Conservation (phyloP, 2,113 vertebrate species). For the Dryoscopus gambensis region DNA sequence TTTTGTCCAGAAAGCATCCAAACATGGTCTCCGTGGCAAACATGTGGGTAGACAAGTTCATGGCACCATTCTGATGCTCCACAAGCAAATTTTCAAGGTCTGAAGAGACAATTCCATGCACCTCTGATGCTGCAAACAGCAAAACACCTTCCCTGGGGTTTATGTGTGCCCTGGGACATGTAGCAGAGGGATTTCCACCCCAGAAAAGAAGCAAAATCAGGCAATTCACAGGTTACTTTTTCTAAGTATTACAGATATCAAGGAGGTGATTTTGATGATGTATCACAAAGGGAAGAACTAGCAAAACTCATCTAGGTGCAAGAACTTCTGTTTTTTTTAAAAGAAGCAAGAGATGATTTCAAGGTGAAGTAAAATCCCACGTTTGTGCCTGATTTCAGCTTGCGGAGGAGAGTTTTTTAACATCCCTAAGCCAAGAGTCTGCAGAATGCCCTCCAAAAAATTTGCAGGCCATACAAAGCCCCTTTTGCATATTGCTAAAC, state of each 20-base stretch:
- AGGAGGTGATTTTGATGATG: not conserved
- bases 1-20: not conserved
- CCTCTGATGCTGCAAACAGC: not conserved
- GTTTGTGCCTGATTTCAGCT: not conserved
- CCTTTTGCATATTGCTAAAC: not conserved
- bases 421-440: not conserved
- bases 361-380: not conserved
- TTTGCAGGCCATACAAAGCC: not conserved
- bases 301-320: not conserved
- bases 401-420: not conserved
- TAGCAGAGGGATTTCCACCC: not conserved
- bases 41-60: accelerated
- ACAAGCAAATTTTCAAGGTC: not conserved
- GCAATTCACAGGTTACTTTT: not conserved
- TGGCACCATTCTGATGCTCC: not conserved
- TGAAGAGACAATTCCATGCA: not conserved
- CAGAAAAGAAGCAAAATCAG: not conserved
- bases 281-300: not conserved
- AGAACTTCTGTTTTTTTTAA: not conserved
- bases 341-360: not conserved
- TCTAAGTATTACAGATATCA: not conserved
- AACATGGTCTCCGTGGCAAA: not conserved
- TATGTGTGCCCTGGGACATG: not conserved
- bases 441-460: not conserved
- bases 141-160: not conserved